Conservation (phyloP, 2,888 invertebrate species). For the Drosophila kanekoi region DNA sequence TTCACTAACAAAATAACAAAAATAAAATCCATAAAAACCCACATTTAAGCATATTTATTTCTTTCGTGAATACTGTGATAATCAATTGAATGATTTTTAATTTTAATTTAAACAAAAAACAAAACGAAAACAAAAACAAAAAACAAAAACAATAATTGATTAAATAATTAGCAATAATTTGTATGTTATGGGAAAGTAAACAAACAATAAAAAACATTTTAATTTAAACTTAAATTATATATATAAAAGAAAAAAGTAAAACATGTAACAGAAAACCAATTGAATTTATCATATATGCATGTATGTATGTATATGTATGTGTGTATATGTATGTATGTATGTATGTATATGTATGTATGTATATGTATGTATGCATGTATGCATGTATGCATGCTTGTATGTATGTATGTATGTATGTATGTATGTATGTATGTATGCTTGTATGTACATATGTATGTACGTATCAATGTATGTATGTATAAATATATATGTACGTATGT, state of each 20-base stretch:
- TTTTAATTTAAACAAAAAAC: constrained; percentile 55
- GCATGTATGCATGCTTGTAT: too few relatives aligned
- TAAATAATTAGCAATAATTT: constrained; percentile 51
- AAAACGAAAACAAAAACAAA: constrained; percentile 27
- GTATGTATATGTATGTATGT: too few relatives aligned
- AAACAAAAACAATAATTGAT: constrained; percentile 19
- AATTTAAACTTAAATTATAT: constrained; percentile 31
- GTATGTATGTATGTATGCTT: too few relatives aligned
- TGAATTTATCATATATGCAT: too few relatives aligned
- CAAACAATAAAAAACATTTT: constrained; percentile 47
- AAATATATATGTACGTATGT: too few relatives aligned
- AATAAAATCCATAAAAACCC: constrained; percentile 38
- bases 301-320: too few relatives aligned
- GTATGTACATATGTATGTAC: too few relatives aligned
- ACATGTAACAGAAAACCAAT: constrained; percentile 37
- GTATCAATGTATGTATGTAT: too few relatives aligned
- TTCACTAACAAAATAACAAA: constrained; percentile 40
- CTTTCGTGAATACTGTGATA: constrained; percentile 85
- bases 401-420: too few relatives aligned
- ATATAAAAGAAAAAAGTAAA: constrained; percentile 15
- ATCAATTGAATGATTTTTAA: constrained; percentile 83
- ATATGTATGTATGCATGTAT: too few relatives aligned
- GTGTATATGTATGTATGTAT: too few relatives aligned
- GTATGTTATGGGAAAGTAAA: constrained; percentile 65
- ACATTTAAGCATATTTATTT: constrained; percentile 79